Evolutionary conservation across 2,113 vertebrate species (phyloP).

Genomic region (Herpetotheres cachinnans): DNA sequence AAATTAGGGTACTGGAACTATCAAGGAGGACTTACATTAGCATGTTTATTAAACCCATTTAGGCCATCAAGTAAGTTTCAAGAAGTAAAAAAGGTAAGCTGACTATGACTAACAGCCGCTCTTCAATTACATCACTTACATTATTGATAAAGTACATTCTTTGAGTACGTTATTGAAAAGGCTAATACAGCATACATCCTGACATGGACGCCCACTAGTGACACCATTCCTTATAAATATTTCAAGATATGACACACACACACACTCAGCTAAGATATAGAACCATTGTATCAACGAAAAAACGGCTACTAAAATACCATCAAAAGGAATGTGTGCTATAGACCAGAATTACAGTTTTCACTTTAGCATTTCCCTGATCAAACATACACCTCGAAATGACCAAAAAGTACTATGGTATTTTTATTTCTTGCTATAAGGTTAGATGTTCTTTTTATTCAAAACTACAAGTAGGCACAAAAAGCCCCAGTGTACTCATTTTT

Average conservation of each 20-base stretch:
- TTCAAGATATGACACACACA: not conserved
- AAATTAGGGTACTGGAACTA: not conserved
- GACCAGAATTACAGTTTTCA: not conserved
- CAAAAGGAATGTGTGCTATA: not conserved
- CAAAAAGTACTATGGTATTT: not conserved
- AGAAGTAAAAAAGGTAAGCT: not conserved
- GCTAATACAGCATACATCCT: not conserved
- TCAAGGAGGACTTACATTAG: not conserved
- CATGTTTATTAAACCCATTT: not conserved
- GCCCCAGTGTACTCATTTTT: not conserved
- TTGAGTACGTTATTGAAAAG: not conserved
- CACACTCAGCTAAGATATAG: not conserved
- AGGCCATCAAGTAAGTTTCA: not conserved
- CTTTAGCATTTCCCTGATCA: not conserved
- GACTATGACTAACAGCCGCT: not conserved
- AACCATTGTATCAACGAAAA: not conserved
- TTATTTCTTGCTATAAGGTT: not conserved
- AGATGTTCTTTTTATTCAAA: not conserved
- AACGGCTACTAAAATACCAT: not conserved
- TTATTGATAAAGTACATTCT: not conserved
- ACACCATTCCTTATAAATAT: not conserved
- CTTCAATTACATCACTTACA: not conserved
- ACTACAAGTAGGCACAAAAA: not conserved
- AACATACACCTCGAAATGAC: not conserved
- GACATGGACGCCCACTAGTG: not conserved